Conservation (phyloP, 2,888 invertebrate species). For the Eulithis testata region DNA sequence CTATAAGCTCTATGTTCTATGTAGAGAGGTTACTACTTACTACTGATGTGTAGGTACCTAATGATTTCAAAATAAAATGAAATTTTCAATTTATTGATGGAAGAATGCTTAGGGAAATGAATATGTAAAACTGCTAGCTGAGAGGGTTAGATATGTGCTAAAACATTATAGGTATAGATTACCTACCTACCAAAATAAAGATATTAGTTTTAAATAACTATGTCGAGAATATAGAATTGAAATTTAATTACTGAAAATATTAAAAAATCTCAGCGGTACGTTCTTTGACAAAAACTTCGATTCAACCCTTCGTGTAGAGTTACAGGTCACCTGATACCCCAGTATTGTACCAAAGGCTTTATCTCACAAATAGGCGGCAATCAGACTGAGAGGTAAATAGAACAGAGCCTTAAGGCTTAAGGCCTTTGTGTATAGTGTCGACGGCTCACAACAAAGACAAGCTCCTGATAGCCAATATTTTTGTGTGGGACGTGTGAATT, state of each 20-base stretch:
- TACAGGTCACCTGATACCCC: slow-evolving; percentile 44
- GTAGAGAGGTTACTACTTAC: too few species aligned
- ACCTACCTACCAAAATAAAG: too few species aligned
- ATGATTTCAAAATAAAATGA: too few species aligned
- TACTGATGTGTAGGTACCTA: too few species aligned
- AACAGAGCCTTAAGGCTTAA: slow-evolving; percentile 26
- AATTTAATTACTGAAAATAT: neutral
- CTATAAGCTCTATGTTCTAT: too few species aligned
- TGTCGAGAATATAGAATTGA: too few species aligned
- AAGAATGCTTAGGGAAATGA: too few species aligned
- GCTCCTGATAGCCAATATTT: slow-evolving; percentile 30
- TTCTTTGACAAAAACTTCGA: slow-evolving; percentile 39
- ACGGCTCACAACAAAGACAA: slow-evolving; percentile 32
- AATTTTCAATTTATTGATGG: too few species aligned
- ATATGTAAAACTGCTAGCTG: too few species aligned
- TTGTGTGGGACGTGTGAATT: slow-evolving; percentile 31
- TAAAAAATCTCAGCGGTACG: slow-evolving; percentile 24
- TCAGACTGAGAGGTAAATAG: slow-evolving; percentile 40
- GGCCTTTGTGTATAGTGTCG: slow-evolving; percentile 42
- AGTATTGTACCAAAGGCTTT: slow-evolving; percentile 40
- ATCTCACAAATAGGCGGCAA: slow-evolving; percentile 42
- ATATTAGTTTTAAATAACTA: too few species aligned
- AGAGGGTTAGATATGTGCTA: too few species aligned
- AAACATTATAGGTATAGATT: too few species aligned
- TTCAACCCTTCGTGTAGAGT: slow-evolving; percentile 35